Evolutionary conservation across 1,140 invertebrate genomes (phyloP).

Genomic region (Paracyclopina nana): DNA sequence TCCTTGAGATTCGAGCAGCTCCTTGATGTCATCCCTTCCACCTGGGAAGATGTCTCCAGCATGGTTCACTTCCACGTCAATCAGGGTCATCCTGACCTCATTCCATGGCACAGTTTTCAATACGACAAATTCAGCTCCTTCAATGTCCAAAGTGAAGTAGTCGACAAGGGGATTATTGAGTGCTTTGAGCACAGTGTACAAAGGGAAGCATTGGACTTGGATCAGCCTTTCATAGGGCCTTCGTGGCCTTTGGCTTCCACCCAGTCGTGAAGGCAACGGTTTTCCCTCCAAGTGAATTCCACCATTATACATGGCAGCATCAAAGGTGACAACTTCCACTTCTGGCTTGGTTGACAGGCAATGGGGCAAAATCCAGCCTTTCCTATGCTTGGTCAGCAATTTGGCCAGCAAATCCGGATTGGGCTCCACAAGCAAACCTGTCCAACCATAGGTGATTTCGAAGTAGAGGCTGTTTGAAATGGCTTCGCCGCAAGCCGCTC

Average conservation of each 20-base stretch:
- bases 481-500: constrained; percentile 20
- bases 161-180: constrained; percentile 19
- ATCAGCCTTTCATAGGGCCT: not conserved
- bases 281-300: no score
- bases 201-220: not conserved
- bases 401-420: constrained; percentile 12
- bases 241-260: not conserved
- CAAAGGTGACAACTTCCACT: not conserved
- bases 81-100: constrained; percentile 18
- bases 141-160: constrained; percentile 26
- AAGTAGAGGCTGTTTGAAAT: constrained; percentile 21
- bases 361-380: constrained; percentile 18
- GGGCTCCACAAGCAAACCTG: constrained; percentile 20
- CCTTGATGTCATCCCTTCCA: not conserved
- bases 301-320: constrained; percentile 27
- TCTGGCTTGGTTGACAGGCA: constrained; percentile 18
- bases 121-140: constrained; percentile 24
- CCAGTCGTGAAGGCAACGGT: no score
- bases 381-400: constrained; percentile 17
- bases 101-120: constrained; percentile 25
- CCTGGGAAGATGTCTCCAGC: constrained; percentile 5
- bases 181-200: not conserved
- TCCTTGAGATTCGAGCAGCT: no score
- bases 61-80: constrained; percentile 13
- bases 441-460: constrained; percentile 19